A percentile compares a stretch with the other conserved stretches of the same genome.
phyloP scores from a whole-genome alignment of 2,888 invertebrate genomes.

The Dolomedes plantarius region DNA sequence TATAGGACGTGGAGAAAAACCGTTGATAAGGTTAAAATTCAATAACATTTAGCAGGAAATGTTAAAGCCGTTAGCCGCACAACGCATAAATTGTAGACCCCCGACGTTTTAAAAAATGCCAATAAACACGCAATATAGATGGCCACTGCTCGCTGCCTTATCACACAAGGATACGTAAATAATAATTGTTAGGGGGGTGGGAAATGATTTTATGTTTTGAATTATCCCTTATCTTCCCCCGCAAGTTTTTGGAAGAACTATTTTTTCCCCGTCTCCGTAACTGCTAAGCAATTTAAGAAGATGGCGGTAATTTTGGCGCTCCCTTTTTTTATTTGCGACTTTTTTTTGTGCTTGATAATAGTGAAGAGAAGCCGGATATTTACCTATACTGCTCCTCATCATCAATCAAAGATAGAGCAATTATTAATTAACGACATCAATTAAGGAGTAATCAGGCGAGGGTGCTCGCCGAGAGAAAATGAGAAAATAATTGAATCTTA shows the following conservation, averaged over 20 bases:
- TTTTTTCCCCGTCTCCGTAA: not conserved
- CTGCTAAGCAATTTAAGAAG: conserved; percentile 34
- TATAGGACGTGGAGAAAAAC: conserved; percentile 39
- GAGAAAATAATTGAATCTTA: conserved; percentile 18
- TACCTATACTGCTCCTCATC: conserved; percentile 3
- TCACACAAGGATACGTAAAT: conserved; percentile 29
- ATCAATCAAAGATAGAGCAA: conserved; percentile 18
- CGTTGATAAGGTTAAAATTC: conserved; percentile 51
- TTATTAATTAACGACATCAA: conserved; percentile 18
- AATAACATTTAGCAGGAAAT: conserved; percentile 66
- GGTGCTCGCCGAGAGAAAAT: not conserved
- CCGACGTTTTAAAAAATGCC: conserved; percentile 32
- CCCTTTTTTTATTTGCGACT: conserved; percentile 5
- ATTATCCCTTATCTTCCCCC: conserved; percentile 5
- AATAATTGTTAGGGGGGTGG: conserved; percentile 24
- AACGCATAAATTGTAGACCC: conserved; percentile 29
- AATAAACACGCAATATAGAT: conserved; percentile 41
- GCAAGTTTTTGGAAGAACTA: conserved; percentile 1
- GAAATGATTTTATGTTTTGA: conserved; percentile 38
- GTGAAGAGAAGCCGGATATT: conserved; percentile 13
- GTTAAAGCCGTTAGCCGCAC: conserved; percentile 29
- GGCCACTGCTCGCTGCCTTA: conserved; percentile 27
- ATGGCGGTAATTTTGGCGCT: conserved; percentile 25
- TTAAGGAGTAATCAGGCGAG: conserved; percentile 13
- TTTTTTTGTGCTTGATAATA: not conserved